Percentiles rank a stretch among this genome's conserved stretches.
Conservation (phyloP, 2,113 vertebrate genomes). For the Phycodurus eques region DNA sequence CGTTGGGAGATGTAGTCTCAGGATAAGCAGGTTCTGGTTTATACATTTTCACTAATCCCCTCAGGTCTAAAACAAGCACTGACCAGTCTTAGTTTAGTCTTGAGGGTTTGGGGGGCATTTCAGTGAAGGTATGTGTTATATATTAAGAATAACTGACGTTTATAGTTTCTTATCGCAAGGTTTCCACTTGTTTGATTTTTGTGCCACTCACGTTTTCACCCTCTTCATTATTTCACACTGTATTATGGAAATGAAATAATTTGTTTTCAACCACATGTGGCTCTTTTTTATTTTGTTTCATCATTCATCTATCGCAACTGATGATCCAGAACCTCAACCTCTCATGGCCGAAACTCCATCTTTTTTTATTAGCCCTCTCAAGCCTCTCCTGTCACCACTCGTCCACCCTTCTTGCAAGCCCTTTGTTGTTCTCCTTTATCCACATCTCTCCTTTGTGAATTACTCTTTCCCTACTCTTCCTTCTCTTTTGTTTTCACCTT, state of each 20-base stretch:
- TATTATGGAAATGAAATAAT: conserved; percentile 15
- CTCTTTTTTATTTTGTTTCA: conserved; percentile 13
- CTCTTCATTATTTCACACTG: neutral
- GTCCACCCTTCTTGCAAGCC: neutral
- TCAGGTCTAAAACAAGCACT: conserved; percentile 48
- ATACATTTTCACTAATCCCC: conserved; percentile 46
- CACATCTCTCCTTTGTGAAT: neutral
- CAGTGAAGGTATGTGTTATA: neutral
- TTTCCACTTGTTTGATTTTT: conserved; percentile 21
- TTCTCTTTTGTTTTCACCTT: conserved; percentile 13
- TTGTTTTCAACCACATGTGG: conserved; percentile 13
- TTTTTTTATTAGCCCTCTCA: neutral
- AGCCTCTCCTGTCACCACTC: conserved; percentile 18
- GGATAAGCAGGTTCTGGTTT: conserved; percentile 49
- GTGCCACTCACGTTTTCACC: conserved; percentile 19
- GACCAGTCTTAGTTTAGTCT: conserved; percentile 57
- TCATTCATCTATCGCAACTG: conserved; percentile 23
- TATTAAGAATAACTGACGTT: conserved; percentile 25
- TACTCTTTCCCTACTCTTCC: conserved; percentile 7
- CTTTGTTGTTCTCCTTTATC: conserved; percentile 22
- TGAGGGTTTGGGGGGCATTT: conserved; percentile 25
- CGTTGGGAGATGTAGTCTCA: conserved; percentile 37
- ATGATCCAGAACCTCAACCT: conserved; percentile 13
- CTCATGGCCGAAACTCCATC: neutral
- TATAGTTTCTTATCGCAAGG: conserved; percentile 27